Conservation (phyloP, 1,140 invertebrate species). For the Dolichoris vasculosae region DNA sequence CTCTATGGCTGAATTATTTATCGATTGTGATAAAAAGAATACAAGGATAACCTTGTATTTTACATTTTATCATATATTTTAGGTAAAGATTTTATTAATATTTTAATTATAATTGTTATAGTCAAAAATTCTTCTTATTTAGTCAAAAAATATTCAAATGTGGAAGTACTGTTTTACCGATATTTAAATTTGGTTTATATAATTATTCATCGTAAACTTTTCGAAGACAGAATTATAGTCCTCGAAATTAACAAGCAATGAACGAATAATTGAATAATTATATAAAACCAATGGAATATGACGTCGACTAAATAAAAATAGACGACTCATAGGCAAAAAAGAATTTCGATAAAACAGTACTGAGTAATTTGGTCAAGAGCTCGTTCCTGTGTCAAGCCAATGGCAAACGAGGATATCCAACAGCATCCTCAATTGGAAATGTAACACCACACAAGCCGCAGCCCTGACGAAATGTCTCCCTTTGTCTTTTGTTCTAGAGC, state of each 20-base stretch:
- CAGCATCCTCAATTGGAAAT: neutral
- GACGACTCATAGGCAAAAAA: neutral
- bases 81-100: no score
- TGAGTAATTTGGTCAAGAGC: neutral
- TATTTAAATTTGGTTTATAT: neutral
- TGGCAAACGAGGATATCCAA: neutral
- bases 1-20: no score
- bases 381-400: neutral
- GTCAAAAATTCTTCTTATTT: neutral
- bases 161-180: constrained; percentile 6
- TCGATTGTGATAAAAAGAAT: no score
- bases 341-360: constrained; percentile 31
- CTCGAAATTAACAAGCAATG: no score
- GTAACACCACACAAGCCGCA: neutral
- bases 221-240: no score
- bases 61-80: no score
- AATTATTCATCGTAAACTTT: no score
- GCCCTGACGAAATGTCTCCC: constrained; percentile 12
- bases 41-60: no score
- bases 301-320: neutral
- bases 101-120: neutral
- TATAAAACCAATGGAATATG: no score
- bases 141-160: neutral
- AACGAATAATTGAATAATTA: no score
- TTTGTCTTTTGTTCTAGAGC: constrained; percentile 43